phyloP scores from a whole-genome alignment of 2,797 vertebrate genomes.

The Melopsittacus undulatus region DNA sequence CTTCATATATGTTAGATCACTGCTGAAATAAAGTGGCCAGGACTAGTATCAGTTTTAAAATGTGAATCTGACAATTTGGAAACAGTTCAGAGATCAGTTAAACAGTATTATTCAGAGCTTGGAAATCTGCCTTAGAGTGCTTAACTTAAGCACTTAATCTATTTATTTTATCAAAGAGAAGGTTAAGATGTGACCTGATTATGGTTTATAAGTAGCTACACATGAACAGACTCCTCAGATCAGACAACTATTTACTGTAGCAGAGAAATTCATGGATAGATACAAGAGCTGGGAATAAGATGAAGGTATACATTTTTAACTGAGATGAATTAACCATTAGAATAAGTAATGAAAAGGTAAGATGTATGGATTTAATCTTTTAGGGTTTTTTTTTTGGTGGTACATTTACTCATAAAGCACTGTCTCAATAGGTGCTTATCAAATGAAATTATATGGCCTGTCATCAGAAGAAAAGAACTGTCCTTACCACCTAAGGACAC shows the following conservation, averaged over 20 bases:
- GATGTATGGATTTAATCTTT: not conserved
- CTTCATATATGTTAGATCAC: not conserved
- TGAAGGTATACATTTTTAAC: not conserved
- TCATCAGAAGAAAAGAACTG: not conserved
- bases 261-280: not conserved
- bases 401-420: not conserved
- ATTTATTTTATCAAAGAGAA: slow-evolving; percentile 67
- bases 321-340: not conserved
- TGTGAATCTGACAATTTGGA: slow-evolving; percentile 7
- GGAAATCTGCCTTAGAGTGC: slow-evolving; percentile 34
- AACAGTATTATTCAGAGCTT: slow-evolving; percentile 25
- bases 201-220: slow-evolving; percentile 42
- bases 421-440: not conserved
- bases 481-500: not conserved
- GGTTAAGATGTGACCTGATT: slow-evolving; percentile 55
- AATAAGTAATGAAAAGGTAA: not conserved
- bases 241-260: slow-evolving; percentile 1
- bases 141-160: slow-evolving; percentile 60
- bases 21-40: not conserved
- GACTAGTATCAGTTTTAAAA: not conserved
- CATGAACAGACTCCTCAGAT: slow-evolving; percentile 15
- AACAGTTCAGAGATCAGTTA: slow-evolving; percentile 26
- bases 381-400: not conserved
- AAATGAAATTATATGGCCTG: not conserved
- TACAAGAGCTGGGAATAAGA: not conserved